Percentiles rank a stretch among this genome's conserved stretches.
Evolutionary conservation across 2,797 vertebrate genomes (phyloP).

Genomic region (Threskiornis aethiopicus): DNA sequence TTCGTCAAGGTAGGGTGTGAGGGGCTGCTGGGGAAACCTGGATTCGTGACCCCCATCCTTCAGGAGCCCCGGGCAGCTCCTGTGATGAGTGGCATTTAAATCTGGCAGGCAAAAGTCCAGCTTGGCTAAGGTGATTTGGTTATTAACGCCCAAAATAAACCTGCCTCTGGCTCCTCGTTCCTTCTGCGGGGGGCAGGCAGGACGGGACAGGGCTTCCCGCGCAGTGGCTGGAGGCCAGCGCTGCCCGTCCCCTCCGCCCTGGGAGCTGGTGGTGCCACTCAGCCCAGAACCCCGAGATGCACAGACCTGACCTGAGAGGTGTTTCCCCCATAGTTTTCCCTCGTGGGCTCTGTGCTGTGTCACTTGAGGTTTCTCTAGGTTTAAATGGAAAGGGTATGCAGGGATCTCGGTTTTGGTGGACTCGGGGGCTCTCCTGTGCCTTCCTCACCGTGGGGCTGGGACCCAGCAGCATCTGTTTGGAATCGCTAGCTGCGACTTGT

Average conservation of each 20-base stretch:
- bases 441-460: not conserved
- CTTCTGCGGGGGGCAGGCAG: not conserved
- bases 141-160: not conserved
- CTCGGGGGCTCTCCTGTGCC: not conserved
- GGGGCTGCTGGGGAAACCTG: not conserved
- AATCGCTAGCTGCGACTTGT: not conserved
- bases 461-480: not conserved
- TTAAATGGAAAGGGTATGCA: not conserved
- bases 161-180: not conserved
- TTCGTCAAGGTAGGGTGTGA: slow-evolving; percentile 77
- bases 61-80: not conserved
- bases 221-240: fast-evolving
- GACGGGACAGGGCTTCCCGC: not conserved
- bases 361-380: not conserved
- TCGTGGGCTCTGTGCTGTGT: not conserved
- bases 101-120: not conserved
- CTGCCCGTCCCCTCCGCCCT: fast-evolving
- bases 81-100: not conserved
- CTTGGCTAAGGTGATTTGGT: not conserved
- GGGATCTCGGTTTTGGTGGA: fast-evolving
- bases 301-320: not conserved
- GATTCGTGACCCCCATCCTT: fast-evolving
- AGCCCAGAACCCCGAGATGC: not conserved
- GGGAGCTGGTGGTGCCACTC: not conserved
- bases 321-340: not conserved